phyloP scores from a whole-genome alignment of 2,888 invertebrate species.

The Sphaerophoria rueppellii region DNA sequence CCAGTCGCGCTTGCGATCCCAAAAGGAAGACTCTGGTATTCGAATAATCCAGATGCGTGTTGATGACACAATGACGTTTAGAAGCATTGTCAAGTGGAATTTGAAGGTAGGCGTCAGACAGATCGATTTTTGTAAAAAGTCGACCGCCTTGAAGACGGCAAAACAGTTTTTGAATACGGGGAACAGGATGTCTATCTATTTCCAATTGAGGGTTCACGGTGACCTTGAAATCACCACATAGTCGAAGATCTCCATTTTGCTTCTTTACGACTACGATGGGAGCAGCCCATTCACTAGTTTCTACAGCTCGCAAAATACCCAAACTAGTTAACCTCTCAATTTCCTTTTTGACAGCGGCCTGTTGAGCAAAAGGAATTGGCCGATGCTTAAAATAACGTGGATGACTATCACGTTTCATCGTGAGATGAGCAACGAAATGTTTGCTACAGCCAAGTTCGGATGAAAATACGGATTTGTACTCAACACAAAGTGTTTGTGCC shows the following conservation, averaged over 20 bases:
- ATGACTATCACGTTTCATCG: conserved; percentile 5
- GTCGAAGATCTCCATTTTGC: conserved; percentile 32
- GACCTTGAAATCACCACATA: conserved; percentile 47
- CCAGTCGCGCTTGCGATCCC: too few species aligned
- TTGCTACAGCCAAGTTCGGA: conserved; percentile 33
- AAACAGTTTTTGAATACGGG: too few species aligned
- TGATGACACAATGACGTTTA: conserved; percentile 21
- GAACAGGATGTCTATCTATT: conserved; percentile 53
- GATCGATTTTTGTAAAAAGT: conserved; percentile 65
- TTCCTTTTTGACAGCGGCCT: too few species aligned
- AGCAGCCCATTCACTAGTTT: conserved; percentile 25
- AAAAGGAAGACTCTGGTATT: too few species aligned
- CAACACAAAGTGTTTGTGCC: conserved; percentile 17
- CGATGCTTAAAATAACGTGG: conserved; percentile 36
- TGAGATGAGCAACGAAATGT: conserved; percentile 14
- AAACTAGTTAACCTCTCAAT: too few species aligned
- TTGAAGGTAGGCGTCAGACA: conserved; percentile 56
- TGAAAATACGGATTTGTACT: conserved; percentile 33
- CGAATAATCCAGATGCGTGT: conserved; percentile 21
- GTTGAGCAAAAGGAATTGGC: conserved; percentile 39
- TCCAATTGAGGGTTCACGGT: conserved; percentile 33
- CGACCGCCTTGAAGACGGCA: conserved; percentile 63
- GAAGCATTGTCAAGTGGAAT: conserved; percentile 24
- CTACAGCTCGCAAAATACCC: too few species aligned
- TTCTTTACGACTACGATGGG: conserved; percentile 37